These are phyloP conservation scores for Chromis chromis DNA, from an alignment of 2,797 vertebrate genomes.

Conservation along the genomic window DNA sequence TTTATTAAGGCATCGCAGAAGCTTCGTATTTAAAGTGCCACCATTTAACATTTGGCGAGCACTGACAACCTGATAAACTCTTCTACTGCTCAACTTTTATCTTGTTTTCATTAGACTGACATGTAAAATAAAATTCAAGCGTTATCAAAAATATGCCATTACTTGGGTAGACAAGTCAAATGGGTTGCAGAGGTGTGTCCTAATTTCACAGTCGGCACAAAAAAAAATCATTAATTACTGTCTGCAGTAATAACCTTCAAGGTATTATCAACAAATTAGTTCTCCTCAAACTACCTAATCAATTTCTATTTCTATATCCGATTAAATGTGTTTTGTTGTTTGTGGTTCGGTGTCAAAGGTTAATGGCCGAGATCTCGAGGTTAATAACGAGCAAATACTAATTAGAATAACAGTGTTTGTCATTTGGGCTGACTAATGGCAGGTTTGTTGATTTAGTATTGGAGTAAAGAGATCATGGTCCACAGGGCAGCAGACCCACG, in stretches of 20 bases:
- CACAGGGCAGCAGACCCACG: conserved; percentile 28
- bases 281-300: conserved; percentile 10
- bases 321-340: conserved; percentile 29
- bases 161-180: neutral
- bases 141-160: conserved; percentile 9
- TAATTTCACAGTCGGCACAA: neutral
- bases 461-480: conserved; percentile 1
- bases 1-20: conserved; percentile 13
- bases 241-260: neutral
- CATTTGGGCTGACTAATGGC: conserved; percentile 30
- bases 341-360: conserved; percentile 39
- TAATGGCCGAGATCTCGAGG: conserved; percentile 36
- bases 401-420: conserved; percentile 37
- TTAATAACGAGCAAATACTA: conserved; percentile 48
- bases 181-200: neutral
- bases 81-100: conserved; percentile 6
- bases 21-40: conserved; percentile 19
- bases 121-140: neutral
- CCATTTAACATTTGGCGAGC: conserved; percentile 27
- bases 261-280: conserved; percentile 1
- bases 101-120: conserved; percentile 12
- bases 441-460: conserved; percentile 39
- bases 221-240: neutral
- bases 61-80: conserved; percentile 5
- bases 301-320: conserved; percentile 27